Evolutionary conservation across 2,113 vertebrate species (phyloP).

Genomic region (Lepus americanus): DNA sequence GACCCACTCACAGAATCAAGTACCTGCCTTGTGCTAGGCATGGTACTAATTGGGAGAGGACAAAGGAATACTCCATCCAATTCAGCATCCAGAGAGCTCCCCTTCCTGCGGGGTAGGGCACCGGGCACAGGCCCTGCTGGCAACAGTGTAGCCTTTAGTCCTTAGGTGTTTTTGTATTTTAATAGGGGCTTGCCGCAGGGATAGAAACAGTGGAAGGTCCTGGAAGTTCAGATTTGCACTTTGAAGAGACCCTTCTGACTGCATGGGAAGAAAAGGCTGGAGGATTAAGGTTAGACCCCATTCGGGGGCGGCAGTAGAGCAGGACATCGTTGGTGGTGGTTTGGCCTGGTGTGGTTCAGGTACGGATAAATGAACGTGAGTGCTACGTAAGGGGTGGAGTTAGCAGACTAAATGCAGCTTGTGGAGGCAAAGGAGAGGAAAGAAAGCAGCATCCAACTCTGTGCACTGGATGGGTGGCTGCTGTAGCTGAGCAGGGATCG

Average conservation of each 20-base stretch:
- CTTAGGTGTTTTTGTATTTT: not conserved
- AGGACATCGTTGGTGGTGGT: not conserved
- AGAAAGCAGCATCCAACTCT: not conserved
- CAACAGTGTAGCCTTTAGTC: not conserved
- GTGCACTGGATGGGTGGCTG: not conserved
- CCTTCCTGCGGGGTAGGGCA: not conserved
- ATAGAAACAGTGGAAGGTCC: not conserved
- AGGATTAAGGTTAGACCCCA: not conserved
- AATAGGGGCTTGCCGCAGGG: not conserved
- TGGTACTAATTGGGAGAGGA: not conserved
- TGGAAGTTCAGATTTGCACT: not conserved
- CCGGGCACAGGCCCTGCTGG: no score
- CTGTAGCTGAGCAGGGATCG: not conserved
- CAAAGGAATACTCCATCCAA: no score
- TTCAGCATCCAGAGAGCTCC: not conserved
- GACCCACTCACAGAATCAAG: not conserved
- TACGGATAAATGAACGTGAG: no score
- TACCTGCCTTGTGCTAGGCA: fast-evolving
- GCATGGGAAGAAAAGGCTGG: not conserved
- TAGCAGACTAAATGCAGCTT: no score
- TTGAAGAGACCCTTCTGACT: not conserved
- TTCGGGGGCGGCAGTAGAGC: not conserved
- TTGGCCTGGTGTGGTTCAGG: not conserved
- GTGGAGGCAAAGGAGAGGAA: not conserved
- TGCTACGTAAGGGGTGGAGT: not conserved